phyloP scores from a whole-genome alignment of 1,140 invertebrate genomes.

The Drosophila kurseongensis region DNA sequence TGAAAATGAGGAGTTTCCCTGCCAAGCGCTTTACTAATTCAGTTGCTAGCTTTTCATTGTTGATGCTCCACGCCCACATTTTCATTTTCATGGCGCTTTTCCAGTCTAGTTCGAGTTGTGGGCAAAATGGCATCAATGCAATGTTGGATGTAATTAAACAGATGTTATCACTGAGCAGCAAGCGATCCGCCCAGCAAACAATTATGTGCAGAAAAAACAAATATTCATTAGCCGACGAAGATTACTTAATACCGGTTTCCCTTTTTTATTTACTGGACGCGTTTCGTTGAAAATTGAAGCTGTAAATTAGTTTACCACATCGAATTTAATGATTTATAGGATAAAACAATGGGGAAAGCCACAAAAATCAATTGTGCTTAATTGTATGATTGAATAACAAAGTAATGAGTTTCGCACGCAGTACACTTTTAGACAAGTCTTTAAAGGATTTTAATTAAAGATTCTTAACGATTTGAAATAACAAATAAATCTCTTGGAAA shows the following conservation, averaged over 20 bases:
- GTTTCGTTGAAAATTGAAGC: neutral
- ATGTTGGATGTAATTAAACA: conserved; percentile 13
- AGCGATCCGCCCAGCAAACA: neutral
- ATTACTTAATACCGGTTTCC: neutral
- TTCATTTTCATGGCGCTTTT: neutral
- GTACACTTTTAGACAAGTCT: too few species aligned
- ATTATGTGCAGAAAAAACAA: neutral
- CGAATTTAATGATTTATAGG: neutral
- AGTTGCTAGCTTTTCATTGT: conserved; percentile 6
- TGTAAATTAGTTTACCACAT: neutral
- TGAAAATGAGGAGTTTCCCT: conserved; percentile 3
- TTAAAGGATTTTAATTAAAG: too few species aligned
- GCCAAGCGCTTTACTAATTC: conserved; percentile 19
- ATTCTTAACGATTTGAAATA: too few species aligned
- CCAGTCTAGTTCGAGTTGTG: neutral
- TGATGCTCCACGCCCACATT: conserved; percentile 4
- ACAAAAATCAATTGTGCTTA: too few species aligned
- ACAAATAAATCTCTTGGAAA: too few species aligned
- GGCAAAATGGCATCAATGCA: conserved; percentile 3
- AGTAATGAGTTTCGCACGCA: too few species aligned
- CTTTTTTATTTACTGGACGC: too few species aligned
- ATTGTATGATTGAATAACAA: too few species aligned
- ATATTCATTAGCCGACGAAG: conserved; percentile 11
- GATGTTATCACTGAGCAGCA: conserved; percentile 10
- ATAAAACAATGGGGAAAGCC: neutral